Conservation (phyloP, 1,140 invertebrate species). For the Phenacoccus solenopsis region DNA sequence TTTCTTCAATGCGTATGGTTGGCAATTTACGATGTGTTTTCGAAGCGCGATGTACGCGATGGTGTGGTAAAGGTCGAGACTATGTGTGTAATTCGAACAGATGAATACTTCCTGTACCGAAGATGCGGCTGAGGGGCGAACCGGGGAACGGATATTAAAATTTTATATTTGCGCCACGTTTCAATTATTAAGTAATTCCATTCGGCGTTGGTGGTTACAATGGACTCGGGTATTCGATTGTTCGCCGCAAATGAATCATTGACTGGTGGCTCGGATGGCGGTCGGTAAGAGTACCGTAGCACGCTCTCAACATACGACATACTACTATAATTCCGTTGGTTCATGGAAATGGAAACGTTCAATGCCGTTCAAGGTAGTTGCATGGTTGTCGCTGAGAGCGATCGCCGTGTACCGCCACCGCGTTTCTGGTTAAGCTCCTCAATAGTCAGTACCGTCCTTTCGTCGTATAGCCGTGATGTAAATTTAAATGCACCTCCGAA, state of each 20-base stretch:
- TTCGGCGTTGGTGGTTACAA: not conserved
- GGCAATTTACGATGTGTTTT: no score
- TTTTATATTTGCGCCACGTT: not conserved
- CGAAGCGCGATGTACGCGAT: no score
- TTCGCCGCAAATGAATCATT: not conserved
- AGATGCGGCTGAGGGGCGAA: not conserved
- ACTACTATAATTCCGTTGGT: not conserved
- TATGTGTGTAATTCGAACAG: no score
- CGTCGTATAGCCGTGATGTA: no score
- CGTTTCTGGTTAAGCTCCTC: no score
- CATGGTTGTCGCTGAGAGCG: not conserved
- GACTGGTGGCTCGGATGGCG: not conserved
- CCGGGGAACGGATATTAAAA: not conserved
- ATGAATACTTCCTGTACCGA: not conserved
- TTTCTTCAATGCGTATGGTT: no score
- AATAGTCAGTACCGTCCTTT: no score
- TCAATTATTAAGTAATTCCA: not conserved
- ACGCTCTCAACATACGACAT: no score
- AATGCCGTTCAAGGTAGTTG: constrained; percentile 1
- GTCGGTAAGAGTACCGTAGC: no score
- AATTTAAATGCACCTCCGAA: no score
- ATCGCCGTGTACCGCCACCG: no score
- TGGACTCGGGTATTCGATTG: not conserved
- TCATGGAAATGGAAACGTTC: constrained; percentile 1
- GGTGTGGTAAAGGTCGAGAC: no score